phyloP scores from a whole-genome alignment of 2,797 vertebrate species.

The Echeneis naucrates region DNA sequence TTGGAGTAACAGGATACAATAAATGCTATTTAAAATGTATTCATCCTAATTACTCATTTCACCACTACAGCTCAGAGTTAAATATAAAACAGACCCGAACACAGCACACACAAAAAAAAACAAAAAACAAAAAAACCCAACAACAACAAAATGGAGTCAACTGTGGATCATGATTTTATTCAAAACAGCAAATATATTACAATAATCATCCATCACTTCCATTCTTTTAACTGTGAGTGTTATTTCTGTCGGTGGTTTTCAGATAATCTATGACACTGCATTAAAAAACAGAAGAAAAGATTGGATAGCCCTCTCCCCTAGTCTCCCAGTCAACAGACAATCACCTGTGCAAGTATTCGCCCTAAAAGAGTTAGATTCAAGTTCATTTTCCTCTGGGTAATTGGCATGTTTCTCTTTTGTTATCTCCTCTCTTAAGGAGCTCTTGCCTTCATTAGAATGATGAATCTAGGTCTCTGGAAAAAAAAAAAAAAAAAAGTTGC shows the following conservation, averaged over 20 bases:
- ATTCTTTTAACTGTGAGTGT: neutral
- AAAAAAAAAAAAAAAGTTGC: constrained; percentile 31
- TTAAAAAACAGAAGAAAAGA: neutral
- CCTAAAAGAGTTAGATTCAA: constrained; percentile 22
- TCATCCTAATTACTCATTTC: constrained; percentile 51
- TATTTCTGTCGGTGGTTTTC: neutral
- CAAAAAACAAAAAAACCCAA: constrained; percentile 2
- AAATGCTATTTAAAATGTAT: constrained; percentile 70
- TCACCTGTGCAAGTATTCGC: constrained; percentile 24
- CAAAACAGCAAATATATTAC: constrained; percentile 25
- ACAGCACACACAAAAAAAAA: no score
- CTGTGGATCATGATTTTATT: neutral
- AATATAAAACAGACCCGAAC: constrained; percentile 21
- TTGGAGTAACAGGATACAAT: constrained; percentile 68
- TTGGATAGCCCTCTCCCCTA: neutral
- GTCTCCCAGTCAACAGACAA: constrained; percentile 38
- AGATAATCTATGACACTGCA: neutral
- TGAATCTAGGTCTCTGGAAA: constrained; percentile 16
- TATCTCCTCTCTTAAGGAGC: constrained; percentile 12
- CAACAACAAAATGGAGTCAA: constrained; percentile 15
- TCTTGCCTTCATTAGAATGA: constrained; percentile 31
- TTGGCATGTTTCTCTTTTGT: constrained; percentile 43
- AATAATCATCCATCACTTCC: neutral
- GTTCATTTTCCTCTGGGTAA: constrained; percentile 36
- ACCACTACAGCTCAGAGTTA: constrained; percentile 15